Base-by-base conservation (phyloP, 2,113 vertebrate species). In the Nannobrachium achirus region DNA sequence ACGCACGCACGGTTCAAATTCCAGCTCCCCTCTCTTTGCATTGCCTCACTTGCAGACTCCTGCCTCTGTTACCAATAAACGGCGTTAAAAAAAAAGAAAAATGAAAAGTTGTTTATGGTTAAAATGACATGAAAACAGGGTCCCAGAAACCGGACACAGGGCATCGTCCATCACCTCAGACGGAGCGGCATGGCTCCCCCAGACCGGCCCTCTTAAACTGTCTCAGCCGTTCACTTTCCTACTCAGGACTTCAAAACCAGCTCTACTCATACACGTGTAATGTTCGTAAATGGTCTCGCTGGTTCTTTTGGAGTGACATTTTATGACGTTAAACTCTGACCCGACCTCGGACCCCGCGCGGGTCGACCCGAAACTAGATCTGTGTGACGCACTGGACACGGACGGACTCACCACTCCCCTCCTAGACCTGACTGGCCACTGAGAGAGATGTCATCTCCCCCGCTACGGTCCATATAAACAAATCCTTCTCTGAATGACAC, bases 201-300 rank as follows among this genome's bases (percentile, higher is more conserved):
- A 76, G 20, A 46, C 18, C 57, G 19, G 46, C 55, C 75, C 71
- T 77, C 71, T 82, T 69, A 76, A 86, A 85, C 38, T 45, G 50
- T 70, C 61, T 33, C 61, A 60, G 64, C 73, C 44, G 49, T 73
- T 69, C 76, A 57, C 33, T 63, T 16, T 50, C 33, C 33, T 41
- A 15, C 42, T 55, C 11, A 15, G 45, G 62, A 57, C 73, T 71
- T 66, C 49, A 71, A 49, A 25, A 64, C 16, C 70, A 40, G 84
- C 33, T 15, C 44, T 25, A 45, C 50, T 40, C 38, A 65, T 48
- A 41, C 52, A 39, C 52, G 8, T 33, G 38, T 49, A 63, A 59
- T 55, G 59, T 56, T 67, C 20, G 73, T 71, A 18, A 63, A 74
- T 56, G 25, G n/a, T 33, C n/a, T 65, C 38, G 50, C 41, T 45